These are phyloP conservation scores for Mythimna loreyi DNA, from an alignment of 2,888 invertebrate genomes.

Conservation along the genomic window DNA sequence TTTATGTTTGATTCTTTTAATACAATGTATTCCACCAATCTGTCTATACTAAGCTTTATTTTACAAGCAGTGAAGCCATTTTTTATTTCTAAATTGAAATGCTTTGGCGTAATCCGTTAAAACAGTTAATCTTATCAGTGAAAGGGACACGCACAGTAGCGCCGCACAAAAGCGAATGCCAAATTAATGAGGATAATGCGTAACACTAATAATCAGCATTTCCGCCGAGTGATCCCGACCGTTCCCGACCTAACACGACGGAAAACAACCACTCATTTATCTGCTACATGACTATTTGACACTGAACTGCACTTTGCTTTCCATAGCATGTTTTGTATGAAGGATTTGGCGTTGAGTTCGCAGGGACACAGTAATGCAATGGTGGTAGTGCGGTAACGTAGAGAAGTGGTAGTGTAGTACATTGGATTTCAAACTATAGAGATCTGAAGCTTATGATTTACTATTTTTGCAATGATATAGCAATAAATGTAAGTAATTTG, in stretches of 20 bases:
- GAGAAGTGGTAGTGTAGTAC: neutral
- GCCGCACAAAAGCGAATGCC: constrained; percentile 31
- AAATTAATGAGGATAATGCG: constrained; percentile 55
- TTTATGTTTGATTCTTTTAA: too few species aligned
- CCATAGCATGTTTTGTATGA: neutral
- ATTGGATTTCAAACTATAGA: neutral
- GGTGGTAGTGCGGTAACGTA: neutral
- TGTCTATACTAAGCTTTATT: neutral
- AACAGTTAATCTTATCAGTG: constrained; percentile 18
- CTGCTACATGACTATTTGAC: neutral
- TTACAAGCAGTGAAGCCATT: neutral
- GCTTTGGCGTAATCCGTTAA: neutral
- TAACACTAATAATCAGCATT: constrained; percentile 43
- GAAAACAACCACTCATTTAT: constrained; percentile 17
- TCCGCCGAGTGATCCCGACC: constrained; percentile 31
- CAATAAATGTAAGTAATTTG: too few species aligned
- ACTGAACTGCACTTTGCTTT: neutral
- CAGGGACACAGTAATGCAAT: constrained; percentile 26
- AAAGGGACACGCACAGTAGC: constrained; percentile 7
- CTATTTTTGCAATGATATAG: neutral
- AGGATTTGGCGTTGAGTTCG: neutral
- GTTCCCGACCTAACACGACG: neutral
- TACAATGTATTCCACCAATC: too few species aligned
- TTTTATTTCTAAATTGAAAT: neutral
- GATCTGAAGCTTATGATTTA: neutral